These are phyloP conservation scores for Cinclus cinclus DNA, from an alignment of 2,113 vertebrate genomes.

Conservation along the genomic window DNA sequence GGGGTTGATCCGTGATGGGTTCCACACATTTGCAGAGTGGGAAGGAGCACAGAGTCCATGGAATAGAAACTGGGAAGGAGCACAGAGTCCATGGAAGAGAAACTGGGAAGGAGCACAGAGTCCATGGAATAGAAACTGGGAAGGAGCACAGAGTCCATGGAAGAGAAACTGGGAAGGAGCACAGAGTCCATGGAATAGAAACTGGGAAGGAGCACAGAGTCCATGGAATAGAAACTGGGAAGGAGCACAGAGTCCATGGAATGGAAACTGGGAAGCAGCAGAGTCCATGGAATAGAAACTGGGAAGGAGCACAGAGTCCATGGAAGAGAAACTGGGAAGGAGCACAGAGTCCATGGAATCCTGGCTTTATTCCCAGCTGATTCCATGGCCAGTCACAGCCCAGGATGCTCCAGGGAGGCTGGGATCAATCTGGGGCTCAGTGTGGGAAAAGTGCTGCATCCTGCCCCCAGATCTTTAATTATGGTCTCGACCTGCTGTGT, in stretches of 20 bases:
- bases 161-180: no score
- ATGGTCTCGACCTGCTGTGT: neutral
- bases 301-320: no score
- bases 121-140: no score
- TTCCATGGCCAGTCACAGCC: neutral
- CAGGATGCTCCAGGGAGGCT: neutral
- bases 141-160: no score
- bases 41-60: neutral
- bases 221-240: no score
- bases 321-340: neutral
- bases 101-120: no score
- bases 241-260: no score
- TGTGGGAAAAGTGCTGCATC: neutral
- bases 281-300: neutral
- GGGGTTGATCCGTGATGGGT: rapidly evolving
- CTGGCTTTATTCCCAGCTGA: neutral
- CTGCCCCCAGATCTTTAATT: neutral
- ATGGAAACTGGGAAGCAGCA: no score
- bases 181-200: no score
- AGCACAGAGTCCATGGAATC: neutral
- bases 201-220: no score
- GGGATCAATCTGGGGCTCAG: neutral
- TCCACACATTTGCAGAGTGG: neutral
- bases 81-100: no score
- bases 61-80: neutral